phyloP scores from a whole-genome alignment of 2,888 invertebrate species.

The Rhyacophila evoluta region DNA sequence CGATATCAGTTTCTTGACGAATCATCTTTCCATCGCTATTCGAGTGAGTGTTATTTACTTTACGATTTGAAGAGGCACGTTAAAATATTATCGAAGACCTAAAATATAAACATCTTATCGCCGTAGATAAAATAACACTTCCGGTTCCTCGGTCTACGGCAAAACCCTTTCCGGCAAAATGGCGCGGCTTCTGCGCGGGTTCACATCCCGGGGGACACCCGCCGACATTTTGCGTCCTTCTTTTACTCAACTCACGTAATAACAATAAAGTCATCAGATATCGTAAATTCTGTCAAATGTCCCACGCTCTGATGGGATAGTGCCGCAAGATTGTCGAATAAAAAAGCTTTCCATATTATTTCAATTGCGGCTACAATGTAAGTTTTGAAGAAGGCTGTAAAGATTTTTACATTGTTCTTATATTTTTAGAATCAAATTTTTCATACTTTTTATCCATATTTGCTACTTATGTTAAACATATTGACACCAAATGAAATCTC shows the following conservation, averaged over 20 bases:
- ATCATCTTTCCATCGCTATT: not conserved
- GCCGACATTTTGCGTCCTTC: not conserved
- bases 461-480: too few relatives aligned
- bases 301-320: not conserved
- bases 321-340: not conserved
- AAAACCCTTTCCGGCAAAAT: not conserved
- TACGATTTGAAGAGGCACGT: not conserved
- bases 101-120: constrained; percentile 1
- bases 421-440: too few relatives aligned
- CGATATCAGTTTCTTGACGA: not conserved
- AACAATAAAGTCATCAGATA: constrained; percentile 22
- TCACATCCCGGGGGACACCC: not conserved
- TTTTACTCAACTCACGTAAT: constrained; percentile 5
- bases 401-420: too few relatives aligned
- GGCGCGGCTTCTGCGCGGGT: not conserved
- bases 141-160: not conserved
- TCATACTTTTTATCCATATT: too few relatives aligned
- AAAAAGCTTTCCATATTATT: too few relatives aligned
- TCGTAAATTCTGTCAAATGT: not conserved
- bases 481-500: too few relatives aligned
- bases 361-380: too few relatives aligned
- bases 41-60: not conserved
- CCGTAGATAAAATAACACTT: not conserved
- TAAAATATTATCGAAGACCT: constrained; percentile 13
- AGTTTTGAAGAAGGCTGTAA: too few relatives aligned